phyloP scores from a whole-genome alignment of 2,888 invertebrate genomes.

The Cheilosia scutellata region DNA sequence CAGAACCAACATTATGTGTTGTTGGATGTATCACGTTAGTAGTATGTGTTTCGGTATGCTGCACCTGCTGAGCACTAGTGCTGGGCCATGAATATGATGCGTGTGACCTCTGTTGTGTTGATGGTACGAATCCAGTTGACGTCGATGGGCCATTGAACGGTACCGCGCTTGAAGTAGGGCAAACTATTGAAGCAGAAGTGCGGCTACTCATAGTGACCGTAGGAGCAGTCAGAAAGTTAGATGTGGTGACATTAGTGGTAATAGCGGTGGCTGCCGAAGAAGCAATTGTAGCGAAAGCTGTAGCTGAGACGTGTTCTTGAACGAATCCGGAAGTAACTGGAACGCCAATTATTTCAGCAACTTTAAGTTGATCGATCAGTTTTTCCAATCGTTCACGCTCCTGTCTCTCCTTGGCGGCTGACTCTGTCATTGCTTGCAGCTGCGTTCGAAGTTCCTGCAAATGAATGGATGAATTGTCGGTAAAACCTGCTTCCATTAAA shows the following conservation, averaged over 20 bases:
- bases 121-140: not conserved
- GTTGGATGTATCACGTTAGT: not conserved
- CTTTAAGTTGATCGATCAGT: not conserved
- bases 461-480: not conserved
- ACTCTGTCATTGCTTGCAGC: not conserved
- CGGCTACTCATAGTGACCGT: not conserved
- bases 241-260: not conserved
- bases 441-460: not conserved
- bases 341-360: not conserved
- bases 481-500: not conserved
- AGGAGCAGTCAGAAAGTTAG: not conserved
- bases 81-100: not conserved
- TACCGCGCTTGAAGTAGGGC: not conserved
- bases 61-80: not conserved
- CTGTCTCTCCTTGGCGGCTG: not conserved
- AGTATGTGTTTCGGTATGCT: not conserved
- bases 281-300: not conserved
- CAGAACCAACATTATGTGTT: not conserved
- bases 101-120: not conserved
- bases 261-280: not conserved
- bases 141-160: not conserved
- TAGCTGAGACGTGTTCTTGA: not conserved
- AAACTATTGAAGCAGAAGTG: not conserved
- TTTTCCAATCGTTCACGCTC: not conserved
- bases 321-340: not conserved